Percentiles rank a stretch among this genome's conserved stretches.
Evolutionary conservation across 1,140 invertebrate genomes (phyloP).

Genomic region (Penaeus chinensis): DNA sequence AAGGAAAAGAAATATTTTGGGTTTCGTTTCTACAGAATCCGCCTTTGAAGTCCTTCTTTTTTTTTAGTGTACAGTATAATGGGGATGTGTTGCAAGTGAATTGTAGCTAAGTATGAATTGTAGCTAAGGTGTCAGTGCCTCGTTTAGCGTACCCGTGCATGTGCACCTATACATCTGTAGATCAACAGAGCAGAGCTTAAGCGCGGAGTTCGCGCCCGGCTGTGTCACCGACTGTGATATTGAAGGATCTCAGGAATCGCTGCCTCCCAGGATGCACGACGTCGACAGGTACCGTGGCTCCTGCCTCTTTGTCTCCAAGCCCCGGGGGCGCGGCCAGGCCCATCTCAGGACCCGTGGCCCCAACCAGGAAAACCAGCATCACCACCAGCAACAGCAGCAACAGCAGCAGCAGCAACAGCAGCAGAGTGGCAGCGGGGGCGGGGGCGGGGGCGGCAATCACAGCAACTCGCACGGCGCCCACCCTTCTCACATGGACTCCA

Average conservation of each 20-base stretch:
- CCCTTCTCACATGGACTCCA: background rate
- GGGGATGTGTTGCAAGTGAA: no score
- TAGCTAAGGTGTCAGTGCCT: no score
- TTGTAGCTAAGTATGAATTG: no score
- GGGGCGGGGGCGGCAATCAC: slow-evolving; percentile 56
- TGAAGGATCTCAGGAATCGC: slow-evolving; percentile 39
- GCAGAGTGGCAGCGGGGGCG: slow-evolving; percentile 63
- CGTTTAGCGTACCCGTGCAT: no score
- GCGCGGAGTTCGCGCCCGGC: no score
- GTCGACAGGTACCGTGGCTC: slow-evolving; percentile 58
- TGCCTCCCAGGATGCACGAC: slow-evolving; percentile 47
- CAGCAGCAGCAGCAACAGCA: slow-evolving; percentile 7
- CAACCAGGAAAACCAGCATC: slow-evolving; percentile 12
- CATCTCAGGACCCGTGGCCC: slow-evolving; percentile 14
- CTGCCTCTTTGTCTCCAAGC: slow-evolving; percentile 51
- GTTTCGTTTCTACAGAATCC: no score
- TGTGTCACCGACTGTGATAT: slow-evolving; percentile 43
- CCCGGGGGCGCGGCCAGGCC: slow-evolving; percentile 29
- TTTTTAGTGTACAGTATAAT: no score
- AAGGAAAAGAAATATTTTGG: no score
- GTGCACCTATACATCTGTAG: no score
- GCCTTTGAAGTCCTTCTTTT: no score
- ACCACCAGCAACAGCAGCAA: background rate
- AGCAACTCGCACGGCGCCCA: slow-evolving; percentile 31
- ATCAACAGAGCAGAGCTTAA: no score